Conservation (phyloP, 2,113 vertebrate genomes). For the Mormoops blainvillei region DNA sequence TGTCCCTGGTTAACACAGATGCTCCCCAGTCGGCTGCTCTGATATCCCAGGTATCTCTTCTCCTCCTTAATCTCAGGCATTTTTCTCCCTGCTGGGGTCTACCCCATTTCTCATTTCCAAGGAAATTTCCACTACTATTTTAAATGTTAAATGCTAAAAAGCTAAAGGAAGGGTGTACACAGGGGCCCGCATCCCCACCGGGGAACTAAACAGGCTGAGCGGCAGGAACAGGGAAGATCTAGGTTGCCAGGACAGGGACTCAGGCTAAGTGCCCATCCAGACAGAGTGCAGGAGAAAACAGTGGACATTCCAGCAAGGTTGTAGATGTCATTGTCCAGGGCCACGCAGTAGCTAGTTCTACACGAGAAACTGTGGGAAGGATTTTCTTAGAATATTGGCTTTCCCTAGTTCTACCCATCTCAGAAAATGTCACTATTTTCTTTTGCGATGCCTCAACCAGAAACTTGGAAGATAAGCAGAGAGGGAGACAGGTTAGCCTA, state of each 20-base stretch:
- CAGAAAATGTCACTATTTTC: not conserved
- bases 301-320: not conserved
- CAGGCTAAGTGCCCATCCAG: not conserved
- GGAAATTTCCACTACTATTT: not conserved
- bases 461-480: not conserved
- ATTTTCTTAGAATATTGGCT: not conserved
- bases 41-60: not conserved
- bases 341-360: not conserved
- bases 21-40: not conserved
- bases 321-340: not conserved
- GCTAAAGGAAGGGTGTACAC: not conserved
- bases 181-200: not conserved
- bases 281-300: not conserved
- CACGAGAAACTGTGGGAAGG: not conserved
- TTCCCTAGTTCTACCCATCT: not conserved
- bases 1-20: not conserved
- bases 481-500: not conserved
- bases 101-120: not conserved
- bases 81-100: not conserved
- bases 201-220: not conserved
- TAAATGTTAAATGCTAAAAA: conserved; percentile 17
- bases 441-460: not conserved
- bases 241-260: not conserved
- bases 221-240: not conserved
- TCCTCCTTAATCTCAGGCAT: not conserved